A percentile compares a stretch with the other conserved stretches of the same genome.
phyloP scores from a whole-genome alignment of 2,797 vertebrate species.

The Crocidura indochinensis region DNA sequence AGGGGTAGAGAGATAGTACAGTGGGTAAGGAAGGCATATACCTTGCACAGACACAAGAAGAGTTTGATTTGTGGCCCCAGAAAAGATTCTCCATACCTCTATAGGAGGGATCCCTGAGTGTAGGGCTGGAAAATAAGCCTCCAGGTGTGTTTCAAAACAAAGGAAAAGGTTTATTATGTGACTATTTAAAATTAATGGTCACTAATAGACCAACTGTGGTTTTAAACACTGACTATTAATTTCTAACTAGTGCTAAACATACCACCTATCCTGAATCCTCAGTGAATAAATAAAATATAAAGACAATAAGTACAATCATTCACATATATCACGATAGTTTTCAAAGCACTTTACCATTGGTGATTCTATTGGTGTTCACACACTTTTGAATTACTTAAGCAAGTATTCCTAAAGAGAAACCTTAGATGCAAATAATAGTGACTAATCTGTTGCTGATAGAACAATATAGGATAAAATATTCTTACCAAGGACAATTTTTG shows the following conservation, averaged over 20 bases:
- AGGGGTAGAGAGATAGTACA: neutral
- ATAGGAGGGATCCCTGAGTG: no score
- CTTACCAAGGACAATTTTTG: neutral
- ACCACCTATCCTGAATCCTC: neutral
- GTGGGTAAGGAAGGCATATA: no score
- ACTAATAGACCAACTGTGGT: slow-evolving; percentile 47
- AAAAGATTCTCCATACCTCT: no score
- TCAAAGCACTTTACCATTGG: slow-evolving; percentile 8
- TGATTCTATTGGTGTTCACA: slow-evolving; percentile 1
- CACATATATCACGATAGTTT: neutral
- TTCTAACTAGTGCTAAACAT: neutral
- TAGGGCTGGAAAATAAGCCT: no score
- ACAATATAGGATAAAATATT: neutral
- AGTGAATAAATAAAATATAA: neutral
- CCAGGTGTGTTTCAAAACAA: no score
- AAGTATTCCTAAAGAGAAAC: slow-evolving; percentile 49
- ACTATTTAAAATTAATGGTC: slow-evolving; percentile 54
- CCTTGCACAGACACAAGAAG: no score
- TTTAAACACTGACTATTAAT: slow-evolving; percentile 37
- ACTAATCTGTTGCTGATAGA: neutral
- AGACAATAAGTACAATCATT: slow-evolving; percentile 32
- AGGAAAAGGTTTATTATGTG: neutral
- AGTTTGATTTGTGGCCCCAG: no score
- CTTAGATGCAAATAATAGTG: neutral
- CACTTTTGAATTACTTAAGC: slow-evolving; percentile 11